phyloP scores from a whole-genome alignment of 2,888 invertebrate species.

The Platynereis dumerilii region DNA sequence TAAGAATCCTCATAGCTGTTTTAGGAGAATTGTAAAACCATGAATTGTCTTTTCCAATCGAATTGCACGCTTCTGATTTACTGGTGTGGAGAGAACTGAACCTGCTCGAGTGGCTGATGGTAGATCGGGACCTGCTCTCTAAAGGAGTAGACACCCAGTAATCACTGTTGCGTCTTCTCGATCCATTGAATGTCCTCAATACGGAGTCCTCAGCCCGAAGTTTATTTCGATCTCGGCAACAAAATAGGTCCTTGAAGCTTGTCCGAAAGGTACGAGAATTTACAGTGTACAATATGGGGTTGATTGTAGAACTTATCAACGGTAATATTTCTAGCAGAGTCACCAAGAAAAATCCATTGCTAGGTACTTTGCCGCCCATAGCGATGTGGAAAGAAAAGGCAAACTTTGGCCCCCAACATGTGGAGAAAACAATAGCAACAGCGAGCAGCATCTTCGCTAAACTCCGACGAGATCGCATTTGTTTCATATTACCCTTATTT shows the following conservation, averaged over 20 bases:
- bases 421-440: constrained; percentile 29
- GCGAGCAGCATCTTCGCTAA: constrained; percentile 34
- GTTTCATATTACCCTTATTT: constrained; percentile 6
- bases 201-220: not conserved
- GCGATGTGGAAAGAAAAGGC: constrained; percentile 16
- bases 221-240: not conserved
- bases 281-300: constrained; percentile 31
- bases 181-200: not conserved
- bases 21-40: too few species aligned
- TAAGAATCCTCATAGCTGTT: too few species aligned
- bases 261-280: constrained; percentile 27
- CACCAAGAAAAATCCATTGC: constrained; percentile 26
- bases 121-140: too few species aligned
- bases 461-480: constrained; percentile 19
- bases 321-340: constrained; percentile 29
- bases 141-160: not conserved
- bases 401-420: constrained; percentile 32
- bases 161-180: not conserved
- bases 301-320: constrained; percentile 26
- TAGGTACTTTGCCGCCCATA: constrained; percentile 10
- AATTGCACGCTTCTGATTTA: too few species aligned
- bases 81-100: too few species aligned
- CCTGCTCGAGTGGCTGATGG: too few species aligned
- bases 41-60: too few species aligned
- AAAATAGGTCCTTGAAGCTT: constrained; percentile 4